Evolutionary conservation across 2,113 vertebrate genomes (phyloP).

Genomic region (Turdus rufiventris): DNA sequence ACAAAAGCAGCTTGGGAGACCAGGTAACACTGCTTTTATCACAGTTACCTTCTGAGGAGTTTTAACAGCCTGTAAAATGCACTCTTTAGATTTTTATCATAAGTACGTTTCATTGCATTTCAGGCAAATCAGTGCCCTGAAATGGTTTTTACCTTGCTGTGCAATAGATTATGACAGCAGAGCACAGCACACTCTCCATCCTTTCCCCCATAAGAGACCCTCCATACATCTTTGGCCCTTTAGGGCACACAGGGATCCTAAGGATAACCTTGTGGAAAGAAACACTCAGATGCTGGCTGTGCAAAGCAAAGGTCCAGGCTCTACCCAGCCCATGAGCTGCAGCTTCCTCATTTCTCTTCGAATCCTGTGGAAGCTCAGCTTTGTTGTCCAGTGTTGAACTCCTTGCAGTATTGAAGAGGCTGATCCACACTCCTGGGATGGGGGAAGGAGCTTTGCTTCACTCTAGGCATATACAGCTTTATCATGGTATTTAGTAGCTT

Average conservation of each 20-base stretch:
- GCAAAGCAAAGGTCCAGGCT: background rate
- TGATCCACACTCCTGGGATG: background rate
- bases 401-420: background rate
- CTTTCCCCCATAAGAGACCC: background rate
- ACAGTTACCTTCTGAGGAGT: background rate
- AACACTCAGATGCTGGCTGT: background rate
- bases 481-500: background rate
- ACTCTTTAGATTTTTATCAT: background rate
- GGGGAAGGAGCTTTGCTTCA: background rate
- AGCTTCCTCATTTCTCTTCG: background rate
- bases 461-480: background rate
- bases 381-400: fast-evolving
- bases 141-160: background rate
- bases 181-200: background rate
- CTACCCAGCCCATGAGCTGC: background rate
- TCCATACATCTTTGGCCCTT: background rate
- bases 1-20: background rate
- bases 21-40: background rate
- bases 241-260: background rate
- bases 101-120: background rate
- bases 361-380: background rate
- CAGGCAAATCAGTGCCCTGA: background rate
- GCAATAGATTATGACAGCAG: fast-evolving
- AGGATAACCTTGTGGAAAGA: background rate
- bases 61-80: background rate